These are phyloP conservation scores for Drosophila tripunctata DNA, from an alignment of 2,888 invertebrate species.

Conservation along the genomic window DNA sequence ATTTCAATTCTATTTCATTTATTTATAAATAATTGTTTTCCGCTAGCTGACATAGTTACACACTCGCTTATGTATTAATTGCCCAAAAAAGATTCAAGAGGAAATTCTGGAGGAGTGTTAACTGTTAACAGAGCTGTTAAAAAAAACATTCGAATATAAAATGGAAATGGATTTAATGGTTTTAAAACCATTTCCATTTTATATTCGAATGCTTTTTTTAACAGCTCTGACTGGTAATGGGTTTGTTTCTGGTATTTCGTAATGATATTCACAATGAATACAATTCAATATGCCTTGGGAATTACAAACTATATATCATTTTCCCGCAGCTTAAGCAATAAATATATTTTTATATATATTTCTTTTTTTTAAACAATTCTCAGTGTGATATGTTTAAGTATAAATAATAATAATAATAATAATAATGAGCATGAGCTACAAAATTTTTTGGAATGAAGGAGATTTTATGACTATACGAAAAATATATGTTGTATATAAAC, in stretches of 20 bases:
- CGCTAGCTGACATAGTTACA: constrained; percentile 51
- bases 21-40: constrained; percentile 28
- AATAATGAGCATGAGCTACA: constrained; percentile 20
- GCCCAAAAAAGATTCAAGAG: constrained; percentile 3
- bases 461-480: constrained; percentile 23
- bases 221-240: no score
- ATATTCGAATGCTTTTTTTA: no score
- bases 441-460: constrained; percentile 32
- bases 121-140: constrained; percentile 17
- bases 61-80: constrained; percentile 32
- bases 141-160: not conserved
- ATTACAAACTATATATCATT: not conserved
- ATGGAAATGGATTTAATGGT: no score
- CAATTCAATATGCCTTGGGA: not conserved
- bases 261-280: constrained; percentile 58
- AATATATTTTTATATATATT: constrained; percentile 43
- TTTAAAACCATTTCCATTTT: no score
- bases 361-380: constrained; percentile 34
- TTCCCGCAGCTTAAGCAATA: constrained; percentile 27
- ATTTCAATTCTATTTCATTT: constrained; percentile 19
- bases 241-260: constrained; percentile 22
- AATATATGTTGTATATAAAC: constrained; percentile 8
- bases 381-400: constrained; percentile 63
- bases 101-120: constrained; percentile 23
- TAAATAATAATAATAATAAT: constrained; percentile 29